phyloP scores from a whole-genome alignment of 2,888 invertebrate species.

The Psylliodes chrysocephalus region DNA sequence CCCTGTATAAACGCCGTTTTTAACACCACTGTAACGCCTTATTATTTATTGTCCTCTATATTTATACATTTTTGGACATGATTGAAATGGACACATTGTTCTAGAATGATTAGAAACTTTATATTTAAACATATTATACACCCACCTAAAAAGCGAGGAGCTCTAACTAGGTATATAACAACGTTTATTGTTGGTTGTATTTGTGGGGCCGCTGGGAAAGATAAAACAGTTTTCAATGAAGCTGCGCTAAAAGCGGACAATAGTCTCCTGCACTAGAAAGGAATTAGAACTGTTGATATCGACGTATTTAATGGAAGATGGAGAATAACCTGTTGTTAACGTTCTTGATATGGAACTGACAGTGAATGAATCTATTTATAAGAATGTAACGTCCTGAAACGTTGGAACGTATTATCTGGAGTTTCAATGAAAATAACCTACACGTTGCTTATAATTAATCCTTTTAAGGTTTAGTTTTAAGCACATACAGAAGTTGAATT shows the following conservation, averaged over 20 bases:
- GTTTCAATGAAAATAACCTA: slow-evolving; percentile 16
- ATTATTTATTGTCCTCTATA: too few relatives aligned
- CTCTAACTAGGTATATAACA: not conserved
- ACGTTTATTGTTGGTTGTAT: slow-evolving; percentile 5
- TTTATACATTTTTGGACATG: not conserved
- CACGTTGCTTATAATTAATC: too few relatives aligned
- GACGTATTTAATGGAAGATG: slow-evolving; percentile 35
- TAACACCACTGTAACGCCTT: too few relatives aligned
- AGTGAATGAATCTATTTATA: slow-evolving; percentile 39
- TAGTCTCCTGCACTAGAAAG: slow-evolving; percentile 36
- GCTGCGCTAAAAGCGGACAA: slow-evolving; percentile 33
- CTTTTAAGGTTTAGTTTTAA: too few relatives aligned
- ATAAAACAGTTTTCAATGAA: slow-evolving; percentile 41
- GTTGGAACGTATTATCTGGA: slow-evolving; percentile 10
- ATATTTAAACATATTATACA: not conserved
- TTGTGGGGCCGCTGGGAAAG: slow-evolving; percentile 22
- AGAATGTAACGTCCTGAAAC: slow-evolving; percentile 17
- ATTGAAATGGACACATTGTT: not conserved
- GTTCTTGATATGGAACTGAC: slow-evolving; percentile 36
- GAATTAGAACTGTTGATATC: slow-evolving; percentile 41
- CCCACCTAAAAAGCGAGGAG: not conserved
- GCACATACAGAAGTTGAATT: too few relatives aligned
- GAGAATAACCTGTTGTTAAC: slow-evolving; percentile 36
- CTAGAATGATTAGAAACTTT: not conserved
- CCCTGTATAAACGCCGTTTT: too few relatives aligned